Conservation (phyloP, 2,797 vertebrate genomes). For the Neostethus bicornis region DNA sequence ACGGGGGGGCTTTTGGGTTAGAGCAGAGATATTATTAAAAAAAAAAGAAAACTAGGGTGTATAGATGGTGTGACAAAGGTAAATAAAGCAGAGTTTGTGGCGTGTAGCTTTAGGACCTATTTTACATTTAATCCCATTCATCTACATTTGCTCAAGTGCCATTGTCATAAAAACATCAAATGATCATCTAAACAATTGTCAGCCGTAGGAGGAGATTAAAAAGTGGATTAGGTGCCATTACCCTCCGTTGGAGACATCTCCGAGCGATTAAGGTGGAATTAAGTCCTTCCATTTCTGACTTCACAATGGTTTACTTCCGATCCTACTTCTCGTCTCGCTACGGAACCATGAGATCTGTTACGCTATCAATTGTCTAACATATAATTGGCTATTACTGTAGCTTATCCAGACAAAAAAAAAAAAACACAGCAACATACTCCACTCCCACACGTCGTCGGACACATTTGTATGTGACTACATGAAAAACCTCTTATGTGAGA, state of each 20-base stretch:
- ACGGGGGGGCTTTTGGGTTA: conserved; percentile 45
- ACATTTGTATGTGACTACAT: conserved; percentile 50
- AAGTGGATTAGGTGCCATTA: conserved; percentile 58
- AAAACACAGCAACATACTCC: conserved; percentile 21
- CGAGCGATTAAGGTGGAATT: conserved; percentile 52
- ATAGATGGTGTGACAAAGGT: neutral
- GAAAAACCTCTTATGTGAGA: conserved; percentile 53
- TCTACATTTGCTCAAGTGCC: conserved; percentile 28
- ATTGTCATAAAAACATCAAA: conserved; percentile 33
- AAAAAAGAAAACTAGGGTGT: conserved; percentile 20
- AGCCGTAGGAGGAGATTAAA: conserved; percentile 36
- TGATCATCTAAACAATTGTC: conserved; percentile 31
- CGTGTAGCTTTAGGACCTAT: conserved; percentile 16
- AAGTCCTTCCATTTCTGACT: conserved; percentile 37
- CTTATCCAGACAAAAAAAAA: conserved; percentile 37
- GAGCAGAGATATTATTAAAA: conserved; percentile 15
- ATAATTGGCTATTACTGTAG: conserved; percentile 27
- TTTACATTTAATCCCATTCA: conserved; percentile 33
- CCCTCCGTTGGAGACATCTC: conserved; percentile 46
- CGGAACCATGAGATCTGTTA: conserved; percentile 28
- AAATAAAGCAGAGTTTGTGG: conserved; percentile 25
- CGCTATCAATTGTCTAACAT: conserved; percentile 9
- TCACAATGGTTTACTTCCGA: conserved; percentile 15
- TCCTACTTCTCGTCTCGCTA: conserved; percentile 7
- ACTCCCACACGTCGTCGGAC: conserved; percentile 27